Base-by-base conservation (phyloP, 2,113 vertebrate genomes). In the Forbesichthys papilliferus region DNA sequence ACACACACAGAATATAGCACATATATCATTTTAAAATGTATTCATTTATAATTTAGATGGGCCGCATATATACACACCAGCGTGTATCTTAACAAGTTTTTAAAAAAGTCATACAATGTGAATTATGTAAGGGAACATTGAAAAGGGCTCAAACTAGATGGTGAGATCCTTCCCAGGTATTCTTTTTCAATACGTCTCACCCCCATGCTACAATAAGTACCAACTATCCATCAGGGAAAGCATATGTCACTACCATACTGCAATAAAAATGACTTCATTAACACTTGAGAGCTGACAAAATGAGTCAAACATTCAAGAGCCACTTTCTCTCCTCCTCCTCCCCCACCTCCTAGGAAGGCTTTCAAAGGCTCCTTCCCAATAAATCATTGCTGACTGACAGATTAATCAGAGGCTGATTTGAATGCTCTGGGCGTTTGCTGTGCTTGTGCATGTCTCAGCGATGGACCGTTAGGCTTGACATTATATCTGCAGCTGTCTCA, bases 391-490 rank as follows among this genome's bases (percentile, higher is more conserved):
- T 33, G 11, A 5, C 56, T 65, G 69, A 42, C 66, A 34, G 47
- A 18, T 68, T 59, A 57, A 66, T 62, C 51, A 49, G 13, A 58
- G 11, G 64, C 48, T 20, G 20, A 61, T 67, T 33, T 48, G 60
- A 49, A 4, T 53, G 68, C 52, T 64, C 59, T 53, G 33, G 59
- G 58, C 5, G 11, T 47, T 8, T 48, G 20, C 60, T 12, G 55
- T 60, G 74, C 11, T 68, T 36, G 57, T 18, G 55, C 66, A 66
- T 11, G 68, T 73, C 42, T n/a, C 6, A 60, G 47, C 54, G 62
- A 42, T 11, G 49, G 58, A 69, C 66, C 33, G 46, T 13, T 58
- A 53, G 46, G 9, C 20, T 42, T 49, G 18, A 74, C 2, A 49
- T 6, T 11, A 67, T 54, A 48, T 59, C 18, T 16, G 47, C 20